A percentile compares a stretch with the other conserved stretches of the same genome.
phyloP scores from a whole-genome alignment of 2,113 vertebrate genomes.

The zebrafish (Danio rerio) region GRCz12tu NC_133180.1:32137501-32138000 shows the following conservation, averaged over 20 bases:
- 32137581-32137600: constrained; percentile 14
- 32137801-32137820: neutral
- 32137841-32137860: neutral
- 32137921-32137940: neutral
- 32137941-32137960: too few species aligned
- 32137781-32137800: neutral
- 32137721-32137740: constrained; percentile 53
- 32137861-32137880: neutral
- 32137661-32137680: constrained; percentile 28
- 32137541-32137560: constrained; percentile 10
- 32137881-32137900: neutral
- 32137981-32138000: too few species aligned
- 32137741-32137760: constrained; percentile 18
- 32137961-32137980: too few species aligned
- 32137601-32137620: constrained; percentile 40
- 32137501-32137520: neutral
- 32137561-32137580: neutral
- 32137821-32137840: neutral
- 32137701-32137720: constrained; percentile 39
- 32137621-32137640: constrained; percentile 34
- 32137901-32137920: neutral
- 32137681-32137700: constrained; percentile 27
- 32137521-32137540: neutral
- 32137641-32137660: constrained; percentile 38
- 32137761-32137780: constrained; percentile 16